Base-by-base conservation (phyloP, 2,113 vertebrate species). In the Loxodonta africana region DNA sequence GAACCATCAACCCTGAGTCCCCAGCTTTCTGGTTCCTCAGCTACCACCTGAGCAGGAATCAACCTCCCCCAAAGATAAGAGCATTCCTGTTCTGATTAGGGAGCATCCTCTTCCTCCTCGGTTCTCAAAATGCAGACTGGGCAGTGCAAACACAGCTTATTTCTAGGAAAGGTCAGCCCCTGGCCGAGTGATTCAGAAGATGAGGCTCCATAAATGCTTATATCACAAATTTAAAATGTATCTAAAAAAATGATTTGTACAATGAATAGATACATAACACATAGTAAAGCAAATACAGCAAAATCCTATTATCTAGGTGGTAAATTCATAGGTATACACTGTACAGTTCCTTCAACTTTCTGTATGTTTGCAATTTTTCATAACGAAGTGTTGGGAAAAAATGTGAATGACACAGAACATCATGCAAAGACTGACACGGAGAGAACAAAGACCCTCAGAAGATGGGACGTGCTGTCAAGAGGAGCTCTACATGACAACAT, bases 11-110 rank as follows among this genome's bases (percentile, higher is more conserved):
- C 60, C 71, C 81, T 63, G 44, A 90, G 46, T 62, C 51, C 78
- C 51, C n/a, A 20, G 41, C 18, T 77, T 76, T 89, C 78, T 21
- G 62, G 87, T 41, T 93, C 87, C 90, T 93, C 88, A 85, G 96
- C 76, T 91, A 93, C 91, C 89, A 71, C 20, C 5, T 12, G 11
- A 88, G 41, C 71, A 95, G 46, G n/a, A 78, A 95, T 48, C 46
- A 10, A 60, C 46, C 60, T 81, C 77, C 57, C 76, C n/a, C 46
- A 17, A 76, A 94, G 85, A 84, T 46, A 53, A 69, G 25, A 41
- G 48, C 30, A 26, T 20, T 84, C 73, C 76, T 82, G 23, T 74
- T 91, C 62, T 91, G 46, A 51, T 78, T 26, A 17, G 28, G n/a
- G 9, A 60, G 15, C 53, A 74, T 14, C 77, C 65, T 41, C 9